A percentile compares a stretch with the other conserved stretches of the same genome.
These are phyloP conservation scores for Aphelinus atriplicis DNA, from an alignment of 1,140 invertebrate species.

Conservation along the genomic window DNA sequence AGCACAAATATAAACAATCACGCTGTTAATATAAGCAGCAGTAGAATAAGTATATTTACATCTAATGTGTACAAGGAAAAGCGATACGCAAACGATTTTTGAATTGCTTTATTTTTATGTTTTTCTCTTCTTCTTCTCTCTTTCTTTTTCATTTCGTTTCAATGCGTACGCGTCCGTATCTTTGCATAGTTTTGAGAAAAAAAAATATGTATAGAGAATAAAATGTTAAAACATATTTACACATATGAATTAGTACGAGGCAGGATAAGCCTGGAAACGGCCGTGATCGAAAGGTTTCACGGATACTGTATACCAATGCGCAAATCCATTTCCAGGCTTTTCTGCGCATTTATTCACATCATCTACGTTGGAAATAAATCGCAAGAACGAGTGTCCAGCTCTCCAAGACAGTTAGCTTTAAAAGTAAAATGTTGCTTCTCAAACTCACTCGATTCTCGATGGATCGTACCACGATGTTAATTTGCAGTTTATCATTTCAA, in stretches of 20 bases:
- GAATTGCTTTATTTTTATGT: neutral
- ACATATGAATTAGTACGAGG: constrained; percentile 5
- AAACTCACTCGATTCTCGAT: too few relatives aligned
- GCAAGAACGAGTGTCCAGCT: too few relatives aligned
- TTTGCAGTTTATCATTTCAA: too few relatives aligned
- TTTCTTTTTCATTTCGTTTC: neutral
- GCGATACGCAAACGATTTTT: neutral
- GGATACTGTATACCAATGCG: too few relatives aligned
- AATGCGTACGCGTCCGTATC: neutral
- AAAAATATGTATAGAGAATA: neutral
- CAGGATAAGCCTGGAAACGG: neutral
- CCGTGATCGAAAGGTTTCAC: too few relatives aligned
- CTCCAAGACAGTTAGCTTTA: too few relatives aligned
- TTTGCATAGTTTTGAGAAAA: neutral
- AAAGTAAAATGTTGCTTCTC: too few relatives aligned
- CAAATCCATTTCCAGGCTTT: too few relatives aligned
- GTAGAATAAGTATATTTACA: constrained; percentile 14
- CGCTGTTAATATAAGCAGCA: constrained; percentile 23
- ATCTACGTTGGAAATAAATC: too few relatives aligned
- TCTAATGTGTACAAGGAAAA: constrained; percentile 12
- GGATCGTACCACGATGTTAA: too few relatives aligned
- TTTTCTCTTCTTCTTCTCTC: too few relatives aligned
- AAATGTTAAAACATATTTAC: constrained; percentile 10
- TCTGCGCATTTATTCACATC: too few relatives aligned
- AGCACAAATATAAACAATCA: constrained; percentile 24